Conservation (phyloP, 1,140 invertebrate species). For the Mylabris phalerata region DNA sequence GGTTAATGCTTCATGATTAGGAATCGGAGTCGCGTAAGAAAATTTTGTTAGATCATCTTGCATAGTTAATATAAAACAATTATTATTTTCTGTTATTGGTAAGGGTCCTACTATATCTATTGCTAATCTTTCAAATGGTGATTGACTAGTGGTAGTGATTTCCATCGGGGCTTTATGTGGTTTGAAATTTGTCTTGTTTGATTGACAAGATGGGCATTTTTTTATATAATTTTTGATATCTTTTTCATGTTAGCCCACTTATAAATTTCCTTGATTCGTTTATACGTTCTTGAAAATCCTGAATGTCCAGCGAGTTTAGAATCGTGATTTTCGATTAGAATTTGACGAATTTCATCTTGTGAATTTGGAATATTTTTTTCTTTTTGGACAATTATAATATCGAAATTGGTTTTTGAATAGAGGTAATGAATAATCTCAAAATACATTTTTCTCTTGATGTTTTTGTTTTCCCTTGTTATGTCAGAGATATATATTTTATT, state of each 20-base stretch:
- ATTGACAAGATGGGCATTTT: constrained; percentile 28
- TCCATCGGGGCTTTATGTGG: constrained; percentile 27
- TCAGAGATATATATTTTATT: too few species aligned
- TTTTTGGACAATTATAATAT: too few species aligned
- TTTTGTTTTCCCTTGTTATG: too few species aligned
- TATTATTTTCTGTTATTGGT: constrained; percentile 13
- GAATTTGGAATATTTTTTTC: constrained; percentile 7
- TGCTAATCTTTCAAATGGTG: constrained; percentile 26
- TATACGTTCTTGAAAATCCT: constrained; percentile 28
- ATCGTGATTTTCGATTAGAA: too few species aligned
- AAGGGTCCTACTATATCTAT: constrained; percentile 33
- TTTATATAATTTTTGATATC: constrained; percentile 32
- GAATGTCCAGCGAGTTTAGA: constrained; percentile 22
- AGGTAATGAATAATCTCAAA: too few species aligned
- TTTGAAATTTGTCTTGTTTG: constrained; percentile 29
- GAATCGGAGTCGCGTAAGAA: constrained; percentile 21
- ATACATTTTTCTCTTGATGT: too few species aligned
- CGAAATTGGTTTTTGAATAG: too few species aligned
- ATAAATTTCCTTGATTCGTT: constrained; percentile 29
- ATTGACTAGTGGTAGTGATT: constrained; percentile 27
- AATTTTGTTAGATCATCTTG: constrained; percentile 35
- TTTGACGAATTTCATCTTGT: constrained; percentile 3
- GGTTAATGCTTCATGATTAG: constrained; percentile 32
- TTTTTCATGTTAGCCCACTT: constrained; percentile 30
- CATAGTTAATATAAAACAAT: constrained; percentile 26